Base-by-base conservation (phyloP, 2,113 vertebrate genomes). In the Ictidomys tridecemlineatus region DNA sequence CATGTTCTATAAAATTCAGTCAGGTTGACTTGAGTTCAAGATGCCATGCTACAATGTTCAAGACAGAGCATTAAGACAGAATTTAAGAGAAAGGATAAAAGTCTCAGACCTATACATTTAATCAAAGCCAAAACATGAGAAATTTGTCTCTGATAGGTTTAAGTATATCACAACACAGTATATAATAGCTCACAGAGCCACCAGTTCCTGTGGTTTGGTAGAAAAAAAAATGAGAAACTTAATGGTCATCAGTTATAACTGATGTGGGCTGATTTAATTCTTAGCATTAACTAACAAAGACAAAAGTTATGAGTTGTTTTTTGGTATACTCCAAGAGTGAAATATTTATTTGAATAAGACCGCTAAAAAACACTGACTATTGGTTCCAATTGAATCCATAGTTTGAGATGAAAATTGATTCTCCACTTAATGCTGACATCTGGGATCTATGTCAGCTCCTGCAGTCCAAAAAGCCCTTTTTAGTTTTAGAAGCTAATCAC, bases 271-370 rank as follows among this genome's bases (percentile, higher is more conserved):
- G 78, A 70, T 56, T 94, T 89, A 70, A 58, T 84, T 83, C 24
- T 65, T 88, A 69, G 12, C 4, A 42, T 72, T 11, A 34, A 11
- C 18, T 63, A 18, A 37, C 58, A 89, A 94, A 92, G 39, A 7
- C 17, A 82, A 93, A 76, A 24, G 24, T 56, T 63, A 53, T 92
- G 22, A 94, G 37, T 63, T 89, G 76, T 80, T 65, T 85, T 17
- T 51, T 77, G 2, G 2, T 77, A 63, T 30, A 53, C 26, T 95
- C 32, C 28, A 92, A 42, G 72, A 77, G 32, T 74, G n/a, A 92
- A 89, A 89, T 70, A 10, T 34, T 76, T 85, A 63, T 3, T 94
- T 12, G 26, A 95, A 13, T 85, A 89, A 65, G 30, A 91, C 1
- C 53, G 11, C 20, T 5, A 85, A 85, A 58, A 92, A 51, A 12